Base-by-base conservation (phyloP, 2,797 vertebrate genomes). In the Amblyopsis hoosieri region DNA sequence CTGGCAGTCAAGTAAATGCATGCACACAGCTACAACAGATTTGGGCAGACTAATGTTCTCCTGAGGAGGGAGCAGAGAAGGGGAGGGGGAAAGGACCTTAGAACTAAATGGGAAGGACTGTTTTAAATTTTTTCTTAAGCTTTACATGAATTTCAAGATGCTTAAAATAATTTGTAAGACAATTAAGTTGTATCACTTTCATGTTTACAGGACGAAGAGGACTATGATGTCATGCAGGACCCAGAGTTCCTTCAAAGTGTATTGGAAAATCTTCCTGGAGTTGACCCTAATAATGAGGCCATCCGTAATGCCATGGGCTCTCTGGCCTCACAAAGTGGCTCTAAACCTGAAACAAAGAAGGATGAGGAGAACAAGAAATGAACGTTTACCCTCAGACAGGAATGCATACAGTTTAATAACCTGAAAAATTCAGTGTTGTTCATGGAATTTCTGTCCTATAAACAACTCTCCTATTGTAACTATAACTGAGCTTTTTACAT, bases 161-260 rank as follows among this genome's bases (percentile, higher is more conserved):
- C 17, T 14, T 57, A 6, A 3, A 29, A 15, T 9, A 59, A 55
- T 55, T 5, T 2, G 14, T 4, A 59, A 54, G 3, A 45, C 62
- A 1, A n/a, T 1, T 71, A 33, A 48, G 23, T 58, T 58, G 57
- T 37, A 1, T 63, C 0, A 1, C 12, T n/a, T 68, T 6, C 10
- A 19, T 75, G 1, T 52, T 1, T 75, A n/a, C 59, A 90, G 90
- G 96, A 98, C 65, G 96, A 98, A 54, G 97, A 99, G 0, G 97
- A 99, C 72, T 98, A 98, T 0, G 96, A 99, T 0, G 96, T 98
- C 54, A 98, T 98, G 96, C 96, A 98, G 84, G 96, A 98, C 67
- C 96, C 96, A 0, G 97, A 97, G 62, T 99, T 99, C 85, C 93
- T 99, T 59, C 97, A 98, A 90, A 99, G 97, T 0, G 97, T 99